These are phyloP conservation scores for Conger conger DNA, from an alignment of 2,113 vertebrate genomes.

Conservation along the genomic window DNA sequence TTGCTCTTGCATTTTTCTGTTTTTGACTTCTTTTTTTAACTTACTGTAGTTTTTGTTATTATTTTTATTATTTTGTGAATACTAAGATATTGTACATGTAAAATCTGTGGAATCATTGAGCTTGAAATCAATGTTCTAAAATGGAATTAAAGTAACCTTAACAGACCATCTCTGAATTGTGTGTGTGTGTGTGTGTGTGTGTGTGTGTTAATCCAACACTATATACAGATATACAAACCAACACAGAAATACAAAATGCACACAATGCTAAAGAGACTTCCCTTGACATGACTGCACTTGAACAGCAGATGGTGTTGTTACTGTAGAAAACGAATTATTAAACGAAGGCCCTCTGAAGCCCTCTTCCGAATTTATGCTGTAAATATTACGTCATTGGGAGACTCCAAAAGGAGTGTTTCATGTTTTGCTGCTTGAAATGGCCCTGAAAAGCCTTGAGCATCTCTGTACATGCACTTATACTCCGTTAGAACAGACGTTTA, in stretches of 20 bases:
- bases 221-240: no score
- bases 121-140: constrained; percentile 84
- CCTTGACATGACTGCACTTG: neutral
- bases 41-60: constrained; percentile 19
- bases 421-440: neutral
- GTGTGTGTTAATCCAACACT: no score
- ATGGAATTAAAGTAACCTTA: constrained; percentile 60
- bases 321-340: neutral
- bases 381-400: neutral
- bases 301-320: constrained; percentile 19
- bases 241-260: neutral
- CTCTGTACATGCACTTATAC: neutral
- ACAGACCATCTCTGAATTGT: constrained; percentile 6
- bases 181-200: neutral
- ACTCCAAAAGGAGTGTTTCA: neutral
- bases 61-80: constrained; percentile 64
- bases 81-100: constrained; percentile 74
- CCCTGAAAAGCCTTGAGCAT: neutral
- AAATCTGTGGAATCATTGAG: constrained; percentile 83
- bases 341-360: neutral
- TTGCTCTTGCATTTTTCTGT: constrained; percentile 35
- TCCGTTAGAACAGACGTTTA: no score
- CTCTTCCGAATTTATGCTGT: neutral
- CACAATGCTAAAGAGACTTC: neutral
- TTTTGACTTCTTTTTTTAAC: constrained; percentile 23